Evolutionary conservation across 2,888 invertebrate species (phyloP), one percentile per base, ranked within the genome.

Genomic region (Andrena trimmerana): DNA sequence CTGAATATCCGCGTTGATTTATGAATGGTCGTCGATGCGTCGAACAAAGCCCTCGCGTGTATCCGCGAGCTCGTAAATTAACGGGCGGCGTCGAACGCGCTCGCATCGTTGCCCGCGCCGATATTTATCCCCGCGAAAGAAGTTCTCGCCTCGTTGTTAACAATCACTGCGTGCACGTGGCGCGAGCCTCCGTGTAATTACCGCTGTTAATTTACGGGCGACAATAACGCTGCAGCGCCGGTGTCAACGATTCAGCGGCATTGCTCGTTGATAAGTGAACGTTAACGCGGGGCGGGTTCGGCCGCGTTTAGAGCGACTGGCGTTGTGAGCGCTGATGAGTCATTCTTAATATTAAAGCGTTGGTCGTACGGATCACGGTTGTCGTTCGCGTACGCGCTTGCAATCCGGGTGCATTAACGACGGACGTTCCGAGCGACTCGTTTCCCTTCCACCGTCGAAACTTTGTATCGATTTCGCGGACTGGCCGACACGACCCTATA

Each of bases 261-360:
- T 74, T 60, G 59, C 75, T 75, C n/a, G n/a, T 42, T 52, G 74
- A 81, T 74, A 69, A 81, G 73, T 74, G 74, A 59, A 27, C 65
- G 27, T 6, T 54, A 27, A 31, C 24, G 60, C 66, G 50, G 10
- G 10, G 13, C 16, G 54, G 29, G 68, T 63, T 68, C 42, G 73
- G 57, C 67, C 68, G 48, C 63, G 63, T 71, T 84, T 75, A 65
- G 68, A 68, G 63, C 52, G 33, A n/a, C 36, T 33, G 69, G 74
- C 48, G 48, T n/a, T 33, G 10, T 20, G 33, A 48, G 48, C 13
- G 59, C 31, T 24, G 33, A 59, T 83, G 83, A 84, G 59, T 84
- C 83, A 84, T 59, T 83, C 78, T 83, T 68, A 78, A 84, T 78
- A 70, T 83, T 83, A 75, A 83, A 84, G 67, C 33, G 83, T 33